phyloP scores from a whole-genome alignment of 2,113 vertebrate species.

The Ondatra zibethicus region DNA sequence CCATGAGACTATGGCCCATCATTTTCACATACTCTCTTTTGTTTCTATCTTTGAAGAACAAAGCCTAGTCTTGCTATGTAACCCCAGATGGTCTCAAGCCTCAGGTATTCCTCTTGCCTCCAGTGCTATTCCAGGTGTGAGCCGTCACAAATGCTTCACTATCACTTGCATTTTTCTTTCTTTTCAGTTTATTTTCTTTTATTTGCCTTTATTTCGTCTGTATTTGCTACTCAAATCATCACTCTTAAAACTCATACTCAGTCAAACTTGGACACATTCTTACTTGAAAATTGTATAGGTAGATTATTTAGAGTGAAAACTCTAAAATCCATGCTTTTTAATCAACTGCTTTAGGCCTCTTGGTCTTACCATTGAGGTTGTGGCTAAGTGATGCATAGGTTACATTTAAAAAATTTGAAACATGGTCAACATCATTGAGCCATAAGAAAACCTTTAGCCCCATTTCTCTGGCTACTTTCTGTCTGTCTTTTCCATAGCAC shows the following conservation, averaged over 20 bases:
- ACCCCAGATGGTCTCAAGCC: background rate
- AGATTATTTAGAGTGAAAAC: conserved; percentile 22
- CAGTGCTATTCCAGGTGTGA: background rate
- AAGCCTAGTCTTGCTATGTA: background rate
- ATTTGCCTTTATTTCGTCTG: conserved; percentile 34
- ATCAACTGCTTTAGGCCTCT: conserved; percentile 38
- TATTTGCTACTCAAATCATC: conserved; percentile 41
- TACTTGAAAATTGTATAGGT: conserved; percentile 42
- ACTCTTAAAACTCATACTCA: conserved; percentile 3
- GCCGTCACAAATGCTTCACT: background rate
- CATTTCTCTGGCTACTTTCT: conserved; percentile 55
- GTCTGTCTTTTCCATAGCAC: background rate
- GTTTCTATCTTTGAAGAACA: background rate
- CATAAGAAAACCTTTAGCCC: conserved; percentile 56
- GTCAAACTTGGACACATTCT: background rate
- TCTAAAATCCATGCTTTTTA: background rate
- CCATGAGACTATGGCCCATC: background rate
- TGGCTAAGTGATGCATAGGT: conserved; percentile 44
- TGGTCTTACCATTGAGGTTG: conserved; percentile 19
- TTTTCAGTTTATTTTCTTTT: background rate
- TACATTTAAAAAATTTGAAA: conserved; percentile 70
- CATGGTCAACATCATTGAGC: conserved; percentile 37
- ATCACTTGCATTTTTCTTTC: background rate
- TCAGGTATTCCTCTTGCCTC: background rate
- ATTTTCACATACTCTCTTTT: conserved; percentile 13